Evolutionary conservation across 2,113 vertebrate species (phyloP), one percentile per base, ranked within the genome.

Genomic region (Ceuthmochares aereus): DNA sequence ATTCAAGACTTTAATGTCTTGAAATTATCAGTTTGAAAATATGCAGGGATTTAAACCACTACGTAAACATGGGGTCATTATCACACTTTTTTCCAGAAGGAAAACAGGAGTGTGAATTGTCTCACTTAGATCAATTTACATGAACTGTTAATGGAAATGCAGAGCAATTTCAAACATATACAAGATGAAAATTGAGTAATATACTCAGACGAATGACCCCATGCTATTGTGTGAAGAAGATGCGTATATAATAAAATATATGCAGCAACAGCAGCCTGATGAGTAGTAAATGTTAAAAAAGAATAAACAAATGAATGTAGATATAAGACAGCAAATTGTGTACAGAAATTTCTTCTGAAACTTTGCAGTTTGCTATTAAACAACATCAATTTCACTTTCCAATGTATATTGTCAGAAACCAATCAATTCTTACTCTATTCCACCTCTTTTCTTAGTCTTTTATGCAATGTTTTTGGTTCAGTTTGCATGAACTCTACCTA

Each of bases 281-380:
- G 54, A 58, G 4, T 6, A 68, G 8, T 8, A 75, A 32, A 34
- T 60, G 26, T 79, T 59, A 59, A 69, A 15, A 87, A 72, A 54
- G 7, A 16, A n/a, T 27, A n/a, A 82, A 51, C 0, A 82, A 62
- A 40, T 25, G 0, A 34, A 2, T 47, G 14, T 32, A 7, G 11
- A 21, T 75, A 43, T 84, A 75, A 68, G 88, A 3, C 7, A 74
- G 7, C 7, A 87, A 77, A 78, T 19, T 8, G 21, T 55, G 37
- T 22, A 60, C 7, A 84, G 23, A 74, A 30, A 27, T 63, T 30
- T 55, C 4, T 80, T 81, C 20, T 55, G 30, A 49, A 68, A 36
- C 63, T 8, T 8, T 25, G 5, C 27, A 21, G 9, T 8, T 56
- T 81, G 7, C 4, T 34, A 52, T 64, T n/a, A 86, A 77, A 51